Evolutionary conservation across 2,797 vertebrate species (phyloP).

Genomic region (Setipinna tenuifilis): DNA sequence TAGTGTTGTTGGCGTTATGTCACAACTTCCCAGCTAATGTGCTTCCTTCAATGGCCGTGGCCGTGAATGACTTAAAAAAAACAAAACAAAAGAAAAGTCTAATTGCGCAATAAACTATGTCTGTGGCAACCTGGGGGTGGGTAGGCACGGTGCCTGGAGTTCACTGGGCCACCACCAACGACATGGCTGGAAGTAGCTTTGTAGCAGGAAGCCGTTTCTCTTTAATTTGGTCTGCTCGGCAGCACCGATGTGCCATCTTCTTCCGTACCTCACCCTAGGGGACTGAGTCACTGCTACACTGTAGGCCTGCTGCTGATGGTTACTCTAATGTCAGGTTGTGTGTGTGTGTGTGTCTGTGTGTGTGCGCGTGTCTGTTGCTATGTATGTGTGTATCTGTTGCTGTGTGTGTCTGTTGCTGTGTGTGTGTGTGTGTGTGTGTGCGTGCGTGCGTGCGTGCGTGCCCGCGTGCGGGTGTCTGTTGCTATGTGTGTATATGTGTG

Average conservation of each 20-base stretch:
- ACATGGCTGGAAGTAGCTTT: not conserved
- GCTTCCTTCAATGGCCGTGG: not conserved
- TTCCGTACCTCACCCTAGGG: not conserved
- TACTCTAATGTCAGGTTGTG: not conserved
- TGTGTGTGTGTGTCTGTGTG: slow-evolving; percentile 16
- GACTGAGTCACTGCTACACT: not conserved
- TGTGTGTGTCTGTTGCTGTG: slow-evolving; percentile 8
- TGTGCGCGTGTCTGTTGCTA: slow-evolving; percentile 4
- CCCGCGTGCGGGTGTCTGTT: too few species aligned
- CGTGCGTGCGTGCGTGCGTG: slow-evolving; percentile 11
- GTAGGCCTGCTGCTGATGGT: not conserved
- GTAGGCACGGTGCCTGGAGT: not conserved
- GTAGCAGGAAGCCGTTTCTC: not conserved
- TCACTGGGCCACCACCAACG: not conserved
- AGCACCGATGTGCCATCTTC: not conserved
- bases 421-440: slow-evolving; percentile 19
- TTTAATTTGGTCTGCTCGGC: not conserved
- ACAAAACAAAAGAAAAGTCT: not conserved
- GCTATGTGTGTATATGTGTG: not conserved
- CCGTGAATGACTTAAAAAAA: not conserved
- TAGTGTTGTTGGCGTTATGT: not conserved
- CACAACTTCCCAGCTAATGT: slow-evolving; percentile 2
- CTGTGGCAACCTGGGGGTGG: not conserved
- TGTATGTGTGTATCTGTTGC: slow-evolving; percentile 12
- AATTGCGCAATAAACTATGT: not conserved